Conservation (phyloP, 1,140 invertebrate genomes). For the Gryon sp. region DNA sequence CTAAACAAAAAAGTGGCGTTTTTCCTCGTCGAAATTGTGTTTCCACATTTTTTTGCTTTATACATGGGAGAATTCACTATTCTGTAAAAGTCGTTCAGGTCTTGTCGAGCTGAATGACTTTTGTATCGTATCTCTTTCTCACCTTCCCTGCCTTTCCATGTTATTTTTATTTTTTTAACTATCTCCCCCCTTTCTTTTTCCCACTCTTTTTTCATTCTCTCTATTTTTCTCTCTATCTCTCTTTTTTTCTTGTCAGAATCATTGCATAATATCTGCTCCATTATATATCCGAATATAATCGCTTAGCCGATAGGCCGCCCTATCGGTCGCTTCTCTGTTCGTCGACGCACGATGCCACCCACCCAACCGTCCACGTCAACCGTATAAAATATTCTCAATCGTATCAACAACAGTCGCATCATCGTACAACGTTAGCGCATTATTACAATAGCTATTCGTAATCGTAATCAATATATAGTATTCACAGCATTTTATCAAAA, state of each 20-base stretch:
- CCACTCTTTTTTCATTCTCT: constrained; percentile 9
- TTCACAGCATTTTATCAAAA: constrained; percentile 80
- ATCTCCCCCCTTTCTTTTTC: constrained; percentile 7
- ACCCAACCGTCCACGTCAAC: constrained; percentile 68
- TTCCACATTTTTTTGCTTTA: constrained; percentile 32
- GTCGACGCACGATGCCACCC: constrained; percentile 48
- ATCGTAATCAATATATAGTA: constrained; percentile 79
- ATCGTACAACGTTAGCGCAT: constrained; percentile 77
- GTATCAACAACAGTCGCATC: constrained; percentile 79
- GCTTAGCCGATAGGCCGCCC: constrained; percentile 31
- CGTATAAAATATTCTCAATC: constrained; percentile 80
- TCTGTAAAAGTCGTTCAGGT: constrained; percentile 11
- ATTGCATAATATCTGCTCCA: constrained; percentile 19
- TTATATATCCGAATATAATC: constrained; percentile 45
- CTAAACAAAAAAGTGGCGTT: constrained; percentile 27
- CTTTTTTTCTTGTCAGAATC: background rate
- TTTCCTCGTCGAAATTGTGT: constrained; percentile 10
- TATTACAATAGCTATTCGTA: constrained; percentile 78
- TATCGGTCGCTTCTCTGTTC: constrained; percentile 33
- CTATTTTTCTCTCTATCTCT: constrained; percentile 2
- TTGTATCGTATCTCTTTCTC: constrained; percentile 22
- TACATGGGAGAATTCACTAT: constrained; percentile 26
- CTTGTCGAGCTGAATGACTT: background rate
- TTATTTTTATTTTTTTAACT: too few species aligned
- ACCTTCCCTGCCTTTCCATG: constrained; percentile 28